These are phyloP conservation scores for Chinchilla lanigera DNA, from an alignment of 2,113 vertebrate species.

Conservation along the genomic window DNA sequence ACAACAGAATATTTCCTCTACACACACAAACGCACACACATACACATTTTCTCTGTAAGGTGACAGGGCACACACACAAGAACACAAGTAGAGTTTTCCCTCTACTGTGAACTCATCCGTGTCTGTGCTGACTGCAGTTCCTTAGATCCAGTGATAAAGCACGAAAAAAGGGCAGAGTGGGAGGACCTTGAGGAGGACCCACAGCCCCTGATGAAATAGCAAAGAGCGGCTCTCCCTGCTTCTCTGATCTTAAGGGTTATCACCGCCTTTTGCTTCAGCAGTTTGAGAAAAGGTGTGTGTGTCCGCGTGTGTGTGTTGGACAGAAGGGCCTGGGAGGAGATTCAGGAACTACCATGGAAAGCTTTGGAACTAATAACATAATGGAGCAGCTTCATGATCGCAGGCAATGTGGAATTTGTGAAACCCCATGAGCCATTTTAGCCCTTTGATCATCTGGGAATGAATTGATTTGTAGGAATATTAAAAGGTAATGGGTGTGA, in stretches of 20 bases:
- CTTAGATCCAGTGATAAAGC: not conserved
- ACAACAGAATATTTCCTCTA: not conserved
- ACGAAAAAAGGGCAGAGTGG: no score
- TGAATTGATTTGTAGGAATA: constrained; percentile 61
- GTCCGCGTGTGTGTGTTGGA: not conserved
- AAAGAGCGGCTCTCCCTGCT: not conserved
- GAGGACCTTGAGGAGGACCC: not conserved
- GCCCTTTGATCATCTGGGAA: constrained; percentile 13
- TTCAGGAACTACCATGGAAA: constrained; percentile 4
- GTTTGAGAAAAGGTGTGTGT: not conserved
- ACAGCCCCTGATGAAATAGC: not conserved
- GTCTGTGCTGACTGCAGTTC: not conserved
- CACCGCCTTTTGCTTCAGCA: not conserved
- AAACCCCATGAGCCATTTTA: constrained; percentile 27
- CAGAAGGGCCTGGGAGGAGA: constrained; percentile 19
- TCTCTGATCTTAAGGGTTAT: not conserved
- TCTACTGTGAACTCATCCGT: not conserved
- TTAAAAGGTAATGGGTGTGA: constrained; percentile 1
- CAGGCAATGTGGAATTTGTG: constrained; percentile 45
- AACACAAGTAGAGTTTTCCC: not conserved
- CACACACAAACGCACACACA: not conserved
- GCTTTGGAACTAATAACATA: constrained; percentile 59
- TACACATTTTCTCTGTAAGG: not conserved
- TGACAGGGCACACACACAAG: not conserved
- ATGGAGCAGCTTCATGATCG: constrained; percentile 61